Conservation (phyloP, 2,113 vertebrate genomes). For the Mixornis gularis region DNA sequence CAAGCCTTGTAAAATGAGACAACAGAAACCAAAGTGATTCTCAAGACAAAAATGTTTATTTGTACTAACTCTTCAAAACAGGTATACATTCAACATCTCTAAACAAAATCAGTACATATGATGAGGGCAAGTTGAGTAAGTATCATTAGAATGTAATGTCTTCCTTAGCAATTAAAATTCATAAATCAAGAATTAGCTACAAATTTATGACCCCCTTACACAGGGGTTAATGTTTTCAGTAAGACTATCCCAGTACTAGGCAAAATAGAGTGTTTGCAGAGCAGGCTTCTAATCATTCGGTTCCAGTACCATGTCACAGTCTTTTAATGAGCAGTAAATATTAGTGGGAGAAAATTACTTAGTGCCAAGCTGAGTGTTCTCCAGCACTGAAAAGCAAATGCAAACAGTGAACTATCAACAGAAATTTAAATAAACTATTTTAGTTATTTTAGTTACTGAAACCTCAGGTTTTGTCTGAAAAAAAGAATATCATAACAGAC, state of each 20-base stretch:
- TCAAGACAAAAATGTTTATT: conserved; percentile 65
- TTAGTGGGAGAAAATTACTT: neutral
- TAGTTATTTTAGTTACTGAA: conserved; percentile 12
- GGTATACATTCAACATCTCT: conserved; percentile 30
- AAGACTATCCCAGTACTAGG: neutral
- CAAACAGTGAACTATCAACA: neutral
- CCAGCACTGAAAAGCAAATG: conserved; percentile 26
- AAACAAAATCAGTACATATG: conserved; percentile 30
- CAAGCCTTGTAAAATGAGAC: neutral
- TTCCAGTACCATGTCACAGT: neutral
- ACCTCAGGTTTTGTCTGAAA: conserved; percentile 2
- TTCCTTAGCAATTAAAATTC: neutral
- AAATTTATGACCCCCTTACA: neutral
- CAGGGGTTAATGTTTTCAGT: neutral
- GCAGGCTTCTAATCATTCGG: neutral
- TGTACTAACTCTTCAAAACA: conserved; percentile 46
- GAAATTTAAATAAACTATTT: conserved; percentile 11
- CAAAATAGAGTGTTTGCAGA: neutral
- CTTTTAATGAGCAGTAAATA: neutral
- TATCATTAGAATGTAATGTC: neutral
- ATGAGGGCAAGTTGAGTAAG: neutral
- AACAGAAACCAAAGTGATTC: neutral
- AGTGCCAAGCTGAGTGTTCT: neutral
- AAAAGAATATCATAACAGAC: neutral
- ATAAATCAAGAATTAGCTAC: neutral